Evolutionary conservation across 2,113 vertebrate species (phyloP).

Genomic region (Amia ocellicauda): DNA sequence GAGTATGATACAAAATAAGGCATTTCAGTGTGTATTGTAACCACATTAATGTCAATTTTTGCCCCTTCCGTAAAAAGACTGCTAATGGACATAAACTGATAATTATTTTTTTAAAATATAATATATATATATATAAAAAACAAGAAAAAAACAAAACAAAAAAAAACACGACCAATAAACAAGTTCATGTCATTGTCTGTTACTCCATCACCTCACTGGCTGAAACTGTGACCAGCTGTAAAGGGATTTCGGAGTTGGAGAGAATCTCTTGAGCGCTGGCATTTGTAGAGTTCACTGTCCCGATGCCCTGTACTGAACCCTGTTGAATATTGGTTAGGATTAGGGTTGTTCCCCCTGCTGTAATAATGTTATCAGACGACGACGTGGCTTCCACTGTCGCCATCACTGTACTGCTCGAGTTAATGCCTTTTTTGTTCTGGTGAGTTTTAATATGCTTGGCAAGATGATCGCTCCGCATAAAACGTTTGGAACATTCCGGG

Average conservation of each 20-base stretch:
- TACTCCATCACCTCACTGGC: conserved; percentile 96
- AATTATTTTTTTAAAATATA: conserved; percentile 73
- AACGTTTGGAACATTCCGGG: conserved; percentile 97
- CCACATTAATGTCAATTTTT: conserved; percentile 85
- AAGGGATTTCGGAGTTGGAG: conserved; percentile 93
- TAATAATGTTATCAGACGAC: conserved; percentile 90
- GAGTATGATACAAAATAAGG: conserved; percentile 99
- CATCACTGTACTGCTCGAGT: conserved; percentile 84
- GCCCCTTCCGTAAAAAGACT: conserved; percentile 87
- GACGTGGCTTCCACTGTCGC: conserved; percentile 85
- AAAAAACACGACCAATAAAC: conserved; percentile 43
- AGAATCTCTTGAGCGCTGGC: conserved; percentile 94
- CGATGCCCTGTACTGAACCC: conserved; percentile 86
- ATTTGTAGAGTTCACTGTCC: conserved; percentile 77
- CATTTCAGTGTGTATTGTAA: conserved; percentile 98
- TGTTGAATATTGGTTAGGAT: conserved; percentile 99
- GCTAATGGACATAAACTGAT: conserved; percentile 75
- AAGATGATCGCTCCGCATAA: conserved; percentile 99
- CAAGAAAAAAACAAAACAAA: conserved; percentile 50
- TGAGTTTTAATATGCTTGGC: conserved; percentile 99
- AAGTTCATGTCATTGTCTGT: conserved; percentile 68
- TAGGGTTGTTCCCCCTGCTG: conserved; percentile 92
- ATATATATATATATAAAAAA: conserved; percentile 61
- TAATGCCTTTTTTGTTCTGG: conserved; percentile 97
- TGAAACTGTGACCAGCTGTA: conserved; percentile 96